Evolutionary conservation across 2,888 invertebrate species (phyloP), one percentile per base, ranked within the genome.

Genomic region (Gastracanthus pulcherrimus): DNA sequence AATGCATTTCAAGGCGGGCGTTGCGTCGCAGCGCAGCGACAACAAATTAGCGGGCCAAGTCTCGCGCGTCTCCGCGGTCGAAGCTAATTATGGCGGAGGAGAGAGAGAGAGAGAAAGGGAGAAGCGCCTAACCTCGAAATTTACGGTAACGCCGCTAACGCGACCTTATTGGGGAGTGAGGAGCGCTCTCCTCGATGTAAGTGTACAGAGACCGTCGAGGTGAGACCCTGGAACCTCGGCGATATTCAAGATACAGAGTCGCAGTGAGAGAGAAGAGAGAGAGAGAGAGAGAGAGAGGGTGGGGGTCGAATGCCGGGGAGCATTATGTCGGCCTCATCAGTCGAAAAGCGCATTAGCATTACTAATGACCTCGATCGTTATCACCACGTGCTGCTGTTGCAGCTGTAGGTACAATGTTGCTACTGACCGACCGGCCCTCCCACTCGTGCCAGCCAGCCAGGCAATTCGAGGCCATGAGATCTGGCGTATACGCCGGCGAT

Each of bases 291-390:
- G 82, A 70, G 72, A 34, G 55, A 26, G 45, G 38, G n/a, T 9
- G 38, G 34, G n/a, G 34, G 29, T 16, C 7, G 13, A 45, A 36
- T 60, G 45, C 31, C 34, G 26, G 9, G 23, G 19, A 51, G 69
- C 55, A 82, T 78, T 71, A 75, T 62, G 78, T 75, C 36, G 86
- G 88, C 85, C 88, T 89, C 90, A 89, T 90, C 90, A 88, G 88
- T 88, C 89, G 90, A 88, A 90, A 89, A 87, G 86, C 88, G 87
- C 89, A 90, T 90, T 90, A 89, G 90, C 90, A 90, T 88, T 90
- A 90, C 90, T 90, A 90, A 90, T 90, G 88, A 89, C 88, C 82
- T 76, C 86, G 87, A 87, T 90, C 90, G 89, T 90, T 90, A 89
- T 89, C 87, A 83, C 86, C 88, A 88, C 87, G 88, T 89, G 88